These are phyloP conservation scores for Aporophyla lueneburgensis DNA, from an alignment of 2,888 invertebrate genomes.

Conservation along the genomic window DNA sequence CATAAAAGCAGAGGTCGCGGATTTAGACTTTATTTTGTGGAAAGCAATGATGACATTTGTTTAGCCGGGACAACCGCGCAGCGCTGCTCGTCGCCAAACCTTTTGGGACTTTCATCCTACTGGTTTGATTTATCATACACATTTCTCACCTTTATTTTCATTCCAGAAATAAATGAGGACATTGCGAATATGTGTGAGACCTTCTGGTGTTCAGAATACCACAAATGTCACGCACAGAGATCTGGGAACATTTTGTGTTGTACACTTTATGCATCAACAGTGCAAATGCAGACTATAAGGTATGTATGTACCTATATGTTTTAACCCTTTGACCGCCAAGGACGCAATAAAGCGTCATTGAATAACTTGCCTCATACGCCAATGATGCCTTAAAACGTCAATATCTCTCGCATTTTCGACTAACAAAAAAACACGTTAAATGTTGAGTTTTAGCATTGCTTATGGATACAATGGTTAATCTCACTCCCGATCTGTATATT, in stretches of 20 bases:
- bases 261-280: constrained; percentile 93
- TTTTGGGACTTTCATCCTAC: neutral
- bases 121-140: neutral
- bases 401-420: no score
- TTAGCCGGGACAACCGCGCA: neutral
- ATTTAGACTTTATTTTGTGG: neutral
- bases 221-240: constrained; percentile 95
- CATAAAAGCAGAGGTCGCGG: neutral
- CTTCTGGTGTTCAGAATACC: constrained; percentile 96
- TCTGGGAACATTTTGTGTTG: constrained; percentile 93
- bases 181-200: constrained; percentile 90
- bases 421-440: no score
- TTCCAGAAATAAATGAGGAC: constrained; percentile 40
- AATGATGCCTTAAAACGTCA: no score
- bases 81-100: neutral
- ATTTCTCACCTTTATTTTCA: neutral
- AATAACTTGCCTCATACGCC: no score
- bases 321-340: no score
- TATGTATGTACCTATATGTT: no score
- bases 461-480: no score
- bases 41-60: neutral
- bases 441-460: no score
- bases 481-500: no score
- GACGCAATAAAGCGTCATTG: no score
- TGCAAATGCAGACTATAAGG: constrained; percentile 95